Conservation (phyloP, 2,888 invertebrate genomes). For the Scaptomyza polygonia region DNA sequence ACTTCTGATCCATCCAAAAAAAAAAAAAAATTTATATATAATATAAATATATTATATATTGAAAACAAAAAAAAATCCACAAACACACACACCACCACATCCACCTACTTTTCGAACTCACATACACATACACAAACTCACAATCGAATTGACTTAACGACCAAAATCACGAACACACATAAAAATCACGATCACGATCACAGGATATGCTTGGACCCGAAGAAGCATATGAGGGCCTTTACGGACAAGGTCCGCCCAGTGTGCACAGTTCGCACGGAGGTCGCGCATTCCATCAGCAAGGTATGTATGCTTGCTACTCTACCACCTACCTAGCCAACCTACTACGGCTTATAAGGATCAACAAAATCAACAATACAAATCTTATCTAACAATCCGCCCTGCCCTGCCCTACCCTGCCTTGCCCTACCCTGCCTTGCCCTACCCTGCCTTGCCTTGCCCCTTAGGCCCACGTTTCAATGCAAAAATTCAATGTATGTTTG, state of each 20-base stretch:
- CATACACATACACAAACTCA: constrained; percentile 34
- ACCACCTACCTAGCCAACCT: constrained; percentile 18
- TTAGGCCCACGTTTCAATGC: constrained; percentile 2
- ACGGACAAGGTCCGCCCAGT: constrained; percentile 95
- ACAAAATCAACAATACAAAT: constrained; percentile 33
- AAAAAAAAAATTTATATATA: constrained; percentile 16
- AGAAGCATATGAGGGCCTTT: constrained; percentile 96
- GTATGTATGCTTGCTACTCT: constrained; percentile 86
- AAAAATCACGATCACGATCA: constrained; percentile 51
- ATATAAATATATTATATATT: constrained; percentile 11
- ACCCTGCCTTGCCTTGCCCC: neutral
- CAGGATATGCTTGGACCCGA: constrained; percentile 91
- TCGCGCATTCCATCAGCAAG: constrained; percentile 91
- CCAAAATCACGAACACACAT: constrained; percentile 31
- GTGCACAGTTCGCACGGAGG: constrained; percentile 92
- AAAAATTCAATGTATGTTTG: constrained; percentile 4
- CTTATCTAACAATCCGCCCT: constrained; percentile 17
- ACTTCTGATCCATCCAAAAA: constrained; percentile 67
- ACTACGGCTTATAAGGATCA: constrained; percentile 46
- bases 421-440: neutral
- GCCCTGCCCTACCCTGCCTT: neutral
- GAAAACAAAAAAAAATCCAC: constrained; percentile 27
- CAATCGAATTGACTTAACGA: constrained; percentile 36
- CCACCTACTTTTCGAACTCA: constrained; percentile 37
- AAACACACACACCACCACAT: constrained; percentile 35